phyloP scores from a whole-genome alignment of 2,113 vertebrate genomes.

The Rhinolophus ferrumequinum region DNA sequence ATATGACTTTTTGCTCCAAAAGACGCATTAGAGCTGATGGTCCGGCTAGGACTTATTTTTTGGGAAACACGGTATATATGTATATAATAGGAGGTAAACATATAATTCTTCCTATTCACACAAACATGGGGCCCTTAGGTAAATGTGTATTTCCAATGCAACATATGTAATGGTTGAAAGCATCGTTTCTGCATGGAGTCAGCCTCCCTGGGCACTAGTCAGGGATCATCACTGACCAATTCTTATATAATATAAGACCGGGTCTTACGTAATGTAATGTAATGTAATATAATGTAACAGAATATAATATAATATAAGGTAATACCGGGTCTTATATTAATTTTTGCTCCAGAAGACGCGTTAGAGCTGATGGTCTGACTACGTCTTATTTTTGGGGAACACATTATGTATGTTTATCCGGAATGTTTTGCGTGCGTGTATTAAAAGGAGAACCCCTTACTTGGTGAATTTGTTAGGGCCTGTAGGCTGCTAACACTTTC shows the following conservation, averaged over 20 bases:
- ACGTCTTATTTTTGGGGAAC: too few relatives aligned
- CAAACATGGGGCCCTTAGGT: neutral
- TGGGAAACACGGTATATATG: too few relatives aligned
- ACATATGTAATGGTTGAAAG: neutral
- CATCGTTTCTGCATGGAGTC: neutral
- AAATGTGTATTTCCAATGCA: neutral
- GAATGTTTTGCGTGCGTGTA: neutral
- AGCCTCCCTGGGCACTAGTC: neutral
- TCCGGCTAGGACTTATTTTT: too few relatives aligned
- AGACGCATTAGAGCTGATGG: too few relatives aligned
- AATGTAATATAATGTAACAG: too few relatives aligned
- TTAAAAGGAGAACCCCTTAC: neutral
- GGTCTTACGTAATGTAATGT: too few relatives aligned
- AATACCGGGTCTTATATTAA: too few relatives aligned
- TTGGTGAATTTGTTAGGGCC: neutral
- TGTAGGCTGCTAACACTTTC: neutral
- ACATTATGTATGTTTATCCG: neutral
- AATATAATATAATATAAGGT: too few relatives aligned
- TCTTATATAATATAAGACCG: neutral
- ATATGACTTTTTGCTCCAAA: too few relatives aligned
- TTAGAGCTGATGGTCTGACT: too few relatives aligned
- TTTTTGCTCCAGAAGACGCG: too few relatives aligned
- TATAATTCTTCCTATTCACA: neutral
- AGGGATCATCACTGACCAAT: neutral
- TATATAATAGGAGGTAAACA: neutral